Evolutionary conservation across 2,888 invertebrate genomes (phyloP), one percentile per base, ranked within the genome.

Genomic region (Drosophila recens): DNA sequence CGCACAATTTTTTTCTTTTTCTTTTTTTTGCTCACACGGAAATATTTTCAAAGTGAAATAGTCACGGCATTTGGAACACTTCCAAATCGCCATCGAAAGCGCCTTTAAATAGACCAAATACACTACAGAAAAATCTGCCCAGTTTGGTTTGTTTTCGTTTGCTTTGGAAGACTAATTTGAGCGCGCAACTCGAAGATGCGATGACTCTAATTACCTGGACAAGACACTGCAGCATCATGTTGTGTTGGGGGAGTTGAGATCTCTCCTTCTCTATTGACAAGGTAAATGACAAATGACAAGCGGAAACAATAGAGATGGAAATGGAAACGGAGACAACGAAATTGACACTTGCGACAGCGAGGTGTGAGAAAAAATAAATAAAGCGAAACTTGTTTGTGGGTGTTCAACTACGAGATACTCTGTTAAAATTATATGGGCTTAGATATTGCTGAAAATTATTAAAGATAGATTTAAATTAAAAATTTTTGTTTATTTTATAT

Each of bases 31-130:
- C 74, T 42, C 42, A 53, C 82, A 62, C 79, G 84, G 53, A 30
- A 54, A 53, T 53, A 15, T 53, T 83, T 81, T 81, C 61, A 69
- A 59, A 71, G 82, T 66, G 69, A 79, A 80, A 79, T 65, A 82
- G 83, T 82, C 83, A 83, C 83, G 86, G 67, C 83, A 86, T 86
- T 82, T 82, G 82, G 82, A 82, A 83, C 81, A 74, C 67, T 76
- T 83, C 82, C 82, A 82, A 82, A 75, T 77, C 64, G 62, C 65
- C 68, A 76, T 63, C 59, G 67, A 78, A 77, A 71, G 70, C 61
- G 74, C 52, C 78, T 78, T 78, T 71, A 77, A 77, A 82, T 71
- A 75, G 76, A 70, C 51, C 36, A 62, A 71, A 45, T 57, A 59
- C 13, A 43, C n/a, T 27, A 17, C 45, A 20, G 27, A 54, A 40